These are phyloP conservation scores for Machimus atricapillus DNA, from an alignment of 2,888 invertebrate species.

Conservation along the genomic window DNA sequence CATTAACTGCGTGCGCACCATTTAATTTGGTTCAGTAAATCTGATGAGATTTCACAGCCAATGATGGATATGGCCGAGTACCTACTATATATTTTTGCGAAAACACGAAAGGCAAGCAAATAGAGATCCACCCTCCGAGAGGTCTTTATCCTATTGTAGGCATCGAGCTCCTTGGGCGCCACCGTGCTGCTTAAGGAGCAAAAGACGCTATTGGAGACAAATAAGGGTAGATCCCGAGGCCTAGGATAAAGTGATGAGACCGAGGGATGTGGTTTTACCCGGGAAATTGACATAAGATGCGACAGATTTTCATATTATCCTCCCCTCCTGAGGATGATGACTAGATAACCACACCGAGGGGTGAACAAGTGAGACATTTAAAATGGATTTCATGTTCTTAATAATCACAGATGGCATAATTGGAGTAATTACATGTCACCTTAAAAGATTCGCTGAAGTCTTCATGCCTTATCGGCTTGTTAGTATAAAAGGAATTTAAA, in stretches of 20 bases:
- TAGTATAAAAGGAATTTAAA: not conserved
- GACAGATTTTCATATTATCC: slow-evolving; percentile 44
- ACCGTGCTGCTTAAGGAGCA: slow-evolving; percentile 38
- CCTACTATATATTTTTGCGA: not conserved
- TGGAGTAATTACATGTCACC: slow-evolving; percentile 59
- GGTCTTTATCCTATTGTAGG: slow-evolving; percentile 42
- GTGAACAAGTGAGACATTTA: slow-evolving; percentile 48
- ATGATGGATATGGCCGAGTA: slow-evolving; percentile 39
- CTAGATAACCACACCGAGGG: slow-evolving; percentile 12
- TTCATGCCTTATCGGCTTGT: not conserved
- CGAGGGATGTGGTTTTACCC: slow-evolving; percentile 33
- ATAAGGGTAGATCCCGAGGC: slow-evolving; percentile 33
- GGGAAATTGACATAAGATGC: slow-evolving; percentile 41
- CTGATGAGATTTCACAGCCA: slow-evolving; percentile 39
- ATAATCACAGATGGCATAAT: slow-evolving; percentile 64
- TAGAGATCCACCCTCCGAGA: slow-evolving; percentile 35
- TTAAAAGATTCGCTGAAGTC: slow-evolving; percentile 13
- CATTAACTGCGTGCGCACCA: slow-evolving; percentile 47
- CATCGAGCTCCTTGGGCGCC: slow-evolving; percentile 36
- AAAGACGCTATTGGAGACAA: slow-evolving; percentile 42
- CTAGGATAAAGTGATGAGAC: slow-evolving; percentile 37
- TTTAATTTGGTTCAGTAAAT: slow-evolving; percentile 39
- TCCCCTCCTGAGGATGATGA: slow-evolving; percentile 16
- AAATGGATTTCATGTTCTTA: slow-evolving; percentile 51
- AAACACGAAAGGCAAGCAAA: not conserved